These are phyloP conservation scores for Leptocoma aspasia DNA, from an alignment of 2,113 vertebrate genomes.

Conservation along the genomic window DNA sequence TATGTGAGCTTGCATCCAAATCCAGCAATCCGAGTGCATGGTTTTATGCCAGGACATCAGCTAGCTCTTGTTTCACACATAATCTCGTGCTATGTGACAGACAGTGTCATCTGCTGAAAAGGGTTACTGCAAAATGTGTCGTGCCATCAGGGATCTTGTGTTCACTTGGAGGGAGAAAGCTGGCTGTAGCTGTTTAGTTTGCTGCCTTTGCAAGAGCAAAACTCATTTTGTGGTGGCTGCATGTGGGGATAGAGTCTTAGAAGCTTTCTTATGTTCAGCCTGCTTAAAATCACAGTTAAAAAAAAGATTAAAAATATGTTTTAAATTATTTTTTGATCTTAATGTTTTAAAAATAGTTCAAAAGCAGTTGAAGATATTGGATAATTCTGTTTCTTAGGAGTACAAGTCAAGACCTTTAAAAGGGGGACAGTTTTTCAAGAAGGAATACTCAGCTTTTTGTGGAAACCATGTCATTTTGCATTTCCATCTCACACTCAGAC, in stretches of 20 bases:
- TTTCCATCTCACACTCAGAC: background rate
- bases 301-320: background rate
- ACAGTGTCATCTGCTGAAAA: background rate
- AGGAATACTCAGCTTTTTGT: background rate
- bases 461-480: background rate
- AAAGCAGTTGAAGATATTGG: background rate
- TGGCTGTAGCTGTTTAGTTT: background rate
- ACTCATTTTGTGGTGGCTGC: background rate
- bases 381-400: background rate
- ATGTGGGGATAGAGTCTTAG: background rate
- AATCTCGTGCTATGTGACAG: background rate
- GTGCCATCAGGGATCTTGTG: background rate
- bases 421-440: background rate
- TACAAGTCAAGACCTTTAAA: background rate
- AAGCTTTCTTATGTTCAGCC: background rate
- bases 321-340: no score
- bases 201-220: background rate
- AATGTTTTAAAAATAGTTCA: background rate
- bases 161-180: background rate
- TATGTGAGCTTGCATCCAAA: background rate
- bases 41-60: background rate
- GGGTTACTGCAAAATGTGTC: background rate
- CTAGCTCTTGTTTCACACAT: background rate
- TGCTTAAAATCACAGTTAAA: background rate
- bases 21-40: background rate